Conservation (phyloP, 1,140 invertebrate species). For the Paraescarpia echinospica region DNA sequence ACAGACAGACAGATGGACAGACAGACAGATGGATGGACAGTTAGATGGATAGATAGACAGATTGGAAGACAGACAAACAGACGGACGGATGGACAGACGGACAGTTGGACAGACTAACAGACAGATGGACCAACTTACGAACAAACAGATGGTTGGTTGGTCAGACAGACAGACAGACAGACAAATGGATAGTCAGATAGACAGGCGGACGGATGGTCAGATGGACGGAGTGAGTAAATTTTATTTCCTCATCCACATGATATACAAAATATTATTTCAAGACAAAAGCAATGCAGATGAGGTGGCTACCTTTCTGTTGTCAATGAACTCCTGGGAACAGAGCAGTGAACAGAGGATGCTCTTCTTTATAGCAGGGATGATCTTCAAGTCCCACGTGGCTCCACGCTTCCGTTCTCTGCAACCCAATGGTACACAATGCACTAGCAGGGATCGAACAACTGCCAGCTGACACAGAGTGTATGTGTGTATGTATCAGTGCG, state of each 20-base stretch:
- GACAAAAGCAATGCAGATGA: no score
- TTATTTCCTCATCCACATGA: no score
- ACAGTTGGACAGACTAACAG: neutral
- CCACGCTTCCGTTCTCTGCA: neutral
- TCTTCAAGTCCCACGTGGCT: conserved; percentile 60
- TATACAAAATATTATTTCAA: no score
- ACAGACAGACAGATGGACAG: no score
- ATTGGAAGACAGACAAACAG: no score
- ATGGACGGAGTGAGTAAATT: no score
- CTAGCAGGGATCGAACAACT: neutral
- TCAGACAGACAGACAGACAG: neutral
- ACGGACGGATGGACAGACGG: neutral
- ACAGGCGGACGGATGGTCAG: neutral
- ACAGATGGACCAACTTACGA: neutral
- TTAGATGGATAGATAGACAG: no score
- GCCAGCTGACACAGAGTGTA: no score
- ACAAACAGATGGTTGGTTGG: neutral
- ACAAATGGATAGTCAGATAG: neutral
- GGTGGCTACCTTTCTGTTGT: conserved; percentile 82
- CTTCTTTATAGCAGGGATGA: conserved; percentile 88
- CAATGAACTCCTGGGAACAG: conserved; percentile 78
- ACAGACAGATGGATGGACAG: no score
- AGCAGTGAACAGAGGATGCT: conserved; percentile 83
- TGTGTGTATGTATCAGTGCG: no score
- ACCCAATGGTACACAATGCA: neutral